Base-by-base conservation (phyloP, 2,113 vertebrate species). In the Tympanuchus pallidicinctus region DNA sequence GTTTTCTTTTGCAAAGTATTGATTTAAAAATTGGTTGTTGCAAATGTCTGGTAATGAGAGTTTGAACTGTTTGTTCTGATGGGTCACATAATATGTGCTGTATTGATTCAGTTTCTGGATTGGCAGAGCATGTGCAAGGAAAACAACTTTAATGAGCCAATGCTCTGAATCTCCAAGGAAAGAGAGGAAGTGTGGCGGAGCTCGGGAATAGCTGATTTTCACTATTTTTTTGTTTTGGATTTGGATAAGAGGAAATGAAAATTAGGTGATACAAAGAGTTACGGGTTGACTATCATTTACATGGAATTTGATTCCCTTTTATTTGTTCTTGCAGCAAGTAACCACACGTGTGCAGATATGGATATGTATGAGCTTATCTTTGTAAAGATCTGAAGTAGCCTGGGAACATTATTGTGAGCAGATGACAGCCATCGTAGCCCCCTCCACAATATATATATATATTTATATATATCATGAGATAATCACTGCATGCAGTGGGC, bases 51-150 rank as follows among this genome's bases (percentile, higher is more conserved):
- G 71, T 91, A 96, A 92, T 74, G 30, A 88, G 47, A 76, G 22
- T 77, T 70, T 85, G 82, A 93, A 71, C 72, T 88, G 28, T 66
- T 93, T 94, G 59, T 81, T 92, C 78, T 82, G 43, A 71, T 77
- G 43, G 56, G 75, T 94, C 82, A 83, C 12, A 36, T 45, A 66
- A 73, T 79, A 75, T 82, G 21, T 57, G 82, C 75, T 21, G 3
- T 86, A 90, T 92, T 92, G 82, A 95, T 93, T 86, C 67, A 19
- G 3, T 65, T 43, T 48, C 27, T 86, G 66, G 25, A 48, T 28
- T 77, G 30, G 32, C 86, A 48, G 34, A 88, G 6, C 14, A 77
- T 17, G 25, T 52, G 57, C 28, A 67, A 77, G 22, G 64, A 63
- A 82, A 76, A 43, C 30, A 40, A 22, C 64, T 91, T 43, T 73